phyloP scores from a whole-genome alignment of 1,140 invertebrate genomes.

The Eupeodes corollae region DNA sequence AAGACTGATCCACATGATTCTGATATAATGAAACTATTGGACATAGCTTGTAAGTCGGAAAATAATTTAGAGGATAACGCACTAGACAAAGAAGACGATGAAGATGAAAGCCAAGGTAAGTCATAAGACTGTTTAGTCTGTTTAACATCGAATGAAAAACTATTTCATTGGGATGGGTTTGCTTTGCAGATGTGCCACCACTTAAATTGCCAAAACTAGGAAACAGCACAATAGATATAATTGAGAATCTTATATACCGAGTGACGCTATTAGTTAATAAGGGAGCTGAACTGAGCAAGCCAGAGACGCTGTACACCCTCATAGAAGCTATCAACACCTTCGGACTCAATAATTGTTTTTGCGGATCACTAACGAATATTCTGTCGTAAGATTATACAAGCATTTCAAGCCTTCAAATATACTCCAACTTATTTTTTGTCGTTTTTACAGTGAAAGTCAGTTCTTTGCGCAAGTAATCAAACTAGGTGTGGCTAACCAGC shows the following conservation, averaged over 20 bases:
- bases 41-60: constrained; percentile 14
- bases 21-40: constrained; percentile 27
- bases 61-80: constrained; percentile 29
- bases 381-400: constrained; percentile 20
- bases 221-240: constrained; percentile 28
- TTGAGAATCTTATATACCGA: constrained; percentile 30
- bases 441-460: constrained; percentile 24
- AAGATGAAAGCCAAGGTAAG: constrained; percentile 20
- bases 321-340: constrained; percentile 29
- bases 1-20: constrained; percentile 14
- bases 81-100: constrained; percentile 28
- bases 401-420: not conserved
- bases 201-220: constrained; percentile 15
- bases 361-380: constrained; percentile 30
- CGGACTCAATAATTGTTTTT: constrained; percentile 29
- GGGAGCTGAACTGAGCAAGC: constrained; percentile 24
- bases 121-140: not conserved
- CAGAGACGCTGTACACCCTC: constrained; percentile 27
- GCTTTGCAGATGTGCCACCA: constrained; percentile 19
- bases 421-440: not conserved
- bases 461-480: constrained; percentile 35
- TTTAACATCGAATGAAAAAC: not conserved
- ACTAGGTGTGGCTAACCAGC: constrained; percentile 30
- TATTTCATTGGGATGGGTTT: not conserved
- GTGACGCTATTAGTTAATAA: constrained; percentile 32